Evolutionary conservation across 2,113 vertebrate species (phyloP).

Genomic region (Spea multiplicata): DNA sequence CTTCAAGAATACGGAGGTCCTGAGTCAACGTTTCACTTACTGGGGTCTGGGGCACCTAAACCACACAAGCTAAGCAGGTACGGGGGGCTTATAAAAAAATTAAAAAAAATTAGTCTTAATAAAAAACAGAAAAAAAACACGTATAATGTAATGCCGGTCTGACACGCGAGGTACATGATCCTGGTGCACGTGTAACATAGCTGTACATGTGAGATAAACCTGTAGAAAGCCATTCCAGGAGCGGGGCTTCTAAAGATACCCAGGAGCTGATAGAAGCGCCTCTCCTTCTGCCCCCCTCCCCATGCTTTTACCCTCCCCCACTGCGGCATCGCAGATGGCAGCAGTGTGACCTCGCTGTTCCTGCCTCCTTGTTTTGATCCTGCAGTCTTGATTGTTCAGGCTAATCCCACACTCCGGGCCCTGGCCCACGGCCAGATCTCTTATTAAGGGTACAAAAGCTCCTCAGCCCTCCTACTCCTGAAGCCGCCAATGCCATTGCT

Average conservation of each 20-base stretch:
- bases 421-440: conserved; percentile 77
- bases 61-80: too few relatives aligned
- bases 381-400: conserved; percentile 83
- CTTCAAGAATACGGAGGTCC: too few relatives aligned
- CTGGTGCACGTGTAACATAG: too few relatives aligned
- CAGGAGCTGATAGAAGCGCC: conserved; percentile 10
- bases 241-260: neutral
- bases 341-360: conserved; percentile 84
- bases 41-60: too few relatives aligned
- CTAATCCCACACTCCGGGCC: conserved; percentile 82
- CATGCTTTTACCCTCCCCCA: conserved; percentile 75
- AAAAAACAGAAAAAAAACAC: too few relatives aligned
- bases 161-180: too few relatives aligned
- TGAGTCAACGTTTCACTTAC: too few relatives aligned
- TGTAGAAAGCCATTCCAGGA: neutral
- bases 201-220: too few relatives aligned
- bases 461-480: conserved; percentile 74
- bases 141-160: too few relatives aligned
- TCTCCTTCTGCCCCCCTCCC: conserved; percentile 27
- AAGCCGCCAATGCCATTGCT: conserved; percentile 63
- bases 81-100: too few relatives aligned
- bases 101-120: too few relatives aligned
- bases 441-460: conserved; percentile 86
- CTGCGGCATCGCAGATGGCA: conserved; percentile 87
- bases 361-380: conserved; percentile 87